Conservation (phyloP, 2,797 vertebrate genomes). For the Simalia tracyae region DNA sequence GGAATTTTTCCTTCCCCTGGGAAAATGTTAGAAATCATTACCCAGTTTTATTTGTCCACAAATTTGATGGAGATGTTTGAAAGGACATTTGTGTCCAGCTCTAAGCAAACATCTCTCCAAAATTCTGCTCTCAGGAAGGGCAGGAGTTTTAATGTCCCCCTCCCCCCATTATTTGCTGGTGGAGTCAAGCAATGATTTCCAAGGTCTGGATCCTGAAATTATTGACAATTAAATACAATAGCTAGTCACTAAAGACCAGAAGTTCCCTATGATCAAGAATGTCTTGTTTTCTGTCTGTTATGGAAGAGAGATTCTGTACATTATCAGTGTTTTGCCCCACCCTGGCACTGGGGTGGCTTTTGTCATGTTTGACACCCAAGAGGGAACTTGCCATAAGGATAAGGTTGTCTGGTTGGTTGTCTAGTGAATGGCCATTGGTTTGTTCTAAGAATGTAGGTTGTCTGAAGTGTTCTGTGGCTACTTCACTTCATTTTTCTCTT, state of each 20-base stretch:
- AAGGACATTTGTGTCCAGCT: neutral
- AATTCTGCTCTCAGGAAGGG: neutral
- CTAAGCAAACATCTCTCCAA: neutral
- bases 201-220: neutral
- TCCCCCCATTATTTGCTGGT: neutral
- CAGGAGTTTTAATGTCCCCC: neutral
- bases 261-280: neutral
- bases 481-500: neutral
- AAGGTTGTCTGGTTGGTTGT: neutral
- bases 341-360: neutral
- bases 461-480: neutral
- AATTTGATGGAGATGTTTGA: neutral
- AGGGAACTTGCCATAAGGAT: neutral
- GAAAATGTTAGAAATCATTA: neutral
- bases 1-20: neutral
- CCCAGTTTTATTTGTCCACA: neutral
- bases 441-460: neutral
- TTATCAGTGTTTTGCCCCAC: neutral
- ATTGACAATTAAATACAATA: neutral
- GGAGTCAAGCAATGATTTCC: neutral
- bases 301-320: neutral
- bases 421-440: neutral
- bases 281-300: neutral
- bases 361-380: neutral
- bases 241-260: neutral